Evolutionary conservation across 2,797 vertebrate species (phyloP), one percentile per base, ranked within the genome.

Genomic region (Balearica regulorum): DNA sequence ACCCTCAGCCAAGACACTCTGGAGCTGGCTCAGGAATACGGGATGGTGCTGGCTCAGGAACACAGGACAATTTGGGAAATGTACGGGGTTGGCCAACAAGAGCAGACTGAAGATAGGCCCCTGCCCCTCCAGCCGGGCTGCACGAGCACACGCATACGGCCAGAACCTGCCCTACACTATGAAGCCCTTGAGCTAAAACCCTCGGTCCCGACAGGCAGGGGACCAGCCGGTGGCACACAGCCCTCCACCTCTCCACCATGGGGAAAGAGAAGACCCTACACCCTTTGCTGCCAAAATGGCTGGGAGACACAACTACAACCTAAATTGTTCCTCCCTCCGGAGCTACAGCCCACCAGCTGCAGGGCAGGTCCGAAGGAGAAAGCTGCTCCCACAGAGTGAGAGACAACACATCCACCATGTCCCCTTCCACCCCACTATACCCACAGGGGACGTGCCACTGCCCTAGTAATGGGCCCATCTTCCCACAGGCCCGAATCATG

Each of bases 381-480:
- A 49, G 65, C 60, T 41, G 85, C 43, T 58, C 37, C 66, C 41
- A 37, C 53, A 6, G 0, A 8, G 29, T 22, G 11, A 31, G 20
- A 24, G 44, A 79, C 49, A 33, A n/a, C 11, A 0, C 7, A 22
- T 33, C 72, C 9, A 2, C 65, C 65, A 37, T 0, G 10, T 49
- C 33, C 35, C 33, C 39, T 46, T n/a, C 22, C 26, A 5, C 54
- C 29, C 29, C 3, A 1, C 28, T 24, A 28, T 24, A 28, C 13
- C 31, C 24, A 15, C 3, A 8, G 43, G 84, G 87, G 87, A n/a
- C 93, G 49, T 53, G 51, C 80, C 96, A 96, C 98, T 29, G 3
- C 97, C 95, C 97, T 93, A 93, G 96, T 93, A 97, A 98, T 96
- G 83, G 91, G 92, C 89, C 83, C 93, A 62, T 58, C 70, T 93